These are phyloP conservation scores for Thalpophila matura DNA, from an alignment of 2,888 invertebrate species.

Conservation along the genomic window DNA sequence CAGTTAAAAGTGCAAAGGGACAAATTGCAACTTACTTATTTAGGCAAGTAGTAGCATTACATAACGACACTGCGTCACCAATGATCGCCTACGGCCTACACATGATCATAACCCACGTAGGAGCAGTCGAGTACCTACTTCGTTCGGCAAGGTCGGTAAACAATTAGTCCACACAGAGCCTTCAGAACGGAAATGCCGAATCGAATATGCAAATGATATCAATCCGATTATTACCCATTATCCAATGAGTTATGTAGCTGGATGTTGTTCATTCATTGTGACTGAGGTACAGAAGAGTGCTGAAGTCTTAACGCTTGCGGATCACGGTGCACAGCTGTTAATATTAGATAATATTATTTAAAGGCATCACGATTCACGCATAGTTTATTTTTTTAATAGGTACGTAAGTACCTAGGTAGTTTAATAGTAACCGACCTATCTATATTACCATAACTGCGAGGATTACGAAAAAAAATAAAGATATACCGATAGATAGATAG, in stretches of 20 bases:
- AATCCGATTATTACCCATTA: conserved; percentile 75
- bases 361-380: too few relatives aligned
- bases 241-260: conserved; percentile 72
- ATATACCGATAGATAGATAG: too few relatives aligned
- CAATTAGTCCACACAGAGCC: conserved; percentile 76
- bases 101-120: conserved; percentile 77
- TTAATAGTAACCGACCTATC: too few relatives aligned
- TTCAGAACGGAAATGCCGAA: conserved; percentile 86
- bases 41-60: conserved; percentile 43
- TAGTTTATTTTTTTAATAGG: too few relatives aligned
- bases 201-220: conserved; percentile 85
- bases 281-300: conserved; percentile 73
- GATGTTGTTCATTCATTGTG: conserved; percentile 86
- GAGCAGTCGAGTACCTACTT: conserved; percentile 70
- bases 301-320: conserved; percentile 19
- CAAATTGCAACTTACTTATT: conserved; percentile 24
- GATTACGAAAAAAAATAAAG: background rate
- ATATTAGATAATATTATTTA: too few relatives aligned
- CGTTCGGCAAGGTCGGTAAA: conserved; percentile 82
- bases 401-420: too few relatives aligned
- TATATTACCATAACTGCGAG: background rate
- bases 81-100: conserved; percentile 71
- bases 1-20: conserved; percentile 48
- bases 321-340: background rate
- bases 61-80: conserved; percentile 69